Conservation (phyloP, 2,888 invertebrate genomes). For the Sisyra nigra region DNA sequence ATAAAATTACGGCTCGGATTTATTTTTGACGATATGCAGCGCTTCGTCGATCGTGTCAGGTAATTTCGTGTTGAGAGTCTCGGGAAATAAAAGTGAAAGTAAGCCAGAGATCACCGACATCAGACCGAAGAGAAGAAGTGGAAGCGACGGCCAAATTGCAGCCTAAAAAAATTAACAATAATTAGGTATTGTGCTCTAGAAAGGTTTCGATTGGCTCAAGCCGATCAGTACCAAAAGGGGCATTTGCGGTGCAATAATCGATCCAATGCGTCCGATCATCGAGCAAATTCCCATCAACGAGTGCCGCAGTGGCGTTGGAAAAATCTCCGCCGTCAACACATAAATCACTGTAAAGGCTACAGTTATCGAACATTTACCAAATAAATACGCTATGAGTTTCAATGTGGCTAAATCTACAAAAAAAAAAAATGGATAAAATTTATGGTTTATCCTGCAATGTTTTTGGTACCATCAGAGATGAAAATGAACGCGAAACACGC, state of each 20-base stretch:
- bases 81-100: slow-evolving; percentile 49
- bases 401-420: background rate
- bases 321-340: slow-evolving; percentile 50
- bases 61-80: slow-evolving; percentile 46
- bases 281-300: slow-evolving; percentile 45
- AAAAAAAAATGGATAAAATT: background rate
- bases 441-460: too few species aligned
- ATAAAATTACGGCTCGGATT: too few species aligned
- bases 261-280: slow-evolving; percentile 46
- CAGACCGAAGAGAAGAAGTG: slow-evolving; percentile 44
- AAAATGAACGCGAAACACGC: slow-evolving; percentile 26
- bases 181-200: too few species aligned
- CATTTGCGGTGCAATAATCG: slow-evolving; percentile 50
- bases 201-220: too few species aligned
- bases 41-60: slow-evolving; percentile 57
- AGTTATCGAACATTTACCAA: slow-evolving; percentile 49
- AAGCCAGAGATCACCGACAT: slow-evolving; percentile 43
- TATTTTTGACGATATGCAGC: slow-evolving; percentile 28
- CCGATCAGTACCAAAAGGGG: slow-evolving; percentile 49
- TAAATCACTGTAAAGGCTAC: slow-evolving; percentile 47
- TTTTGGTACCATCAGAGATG: slow-evolving; percentile 6
- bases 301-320: slow-evolving; percentile 46
- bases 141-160: slow-evolving; percentile 27
- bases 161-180: slow-evolving; percentile 17
- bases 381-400: slow-evolving; percentile 33